Evolutionary conservation across 2,888 invertebrate species (phyloP).

Genomic region (Liopterus haemorrhoidalis): DNA sequence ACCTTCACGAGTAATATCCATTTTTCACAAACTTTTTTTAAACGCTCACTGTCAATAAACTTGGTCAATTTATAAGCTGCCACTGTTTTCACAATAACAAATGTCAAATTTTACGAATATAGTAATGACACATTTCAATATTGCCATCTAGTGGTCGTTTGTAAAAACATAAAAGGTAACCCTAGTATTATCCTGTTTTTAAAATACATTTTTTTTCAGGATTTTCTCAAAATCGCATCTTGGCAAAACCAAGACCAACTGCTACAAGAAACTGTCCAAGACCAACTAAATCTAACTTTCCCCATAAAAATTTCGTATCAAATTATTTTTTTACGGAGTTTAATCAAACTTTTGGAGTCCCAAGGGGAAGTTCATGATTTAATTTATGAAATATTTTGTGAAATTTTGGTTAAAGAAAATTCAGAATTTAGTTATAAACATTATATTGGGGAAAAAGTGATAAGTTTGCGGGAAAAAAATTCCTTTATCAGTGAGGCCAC

Average conservation of each 20-base stretch:
- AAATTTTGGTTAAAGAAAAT: constrained; percentile 45
- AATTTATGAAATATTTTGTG: constrained; percentile 57
- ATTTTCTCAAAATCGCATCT: constrained; percentile 28
- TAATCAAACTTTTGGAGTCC: constrained; percentile 55
- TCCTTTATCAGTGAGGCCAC: constrained; percentile 71
- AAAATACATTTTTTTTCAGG: constrained; percentile 32
- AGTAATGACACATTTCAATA: too few species aligned
- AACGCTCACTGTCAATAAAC: too few species aligned
- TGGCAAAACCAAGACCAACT: constrained; percentile 57
- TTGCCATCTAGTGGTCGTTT: too few species aligned
- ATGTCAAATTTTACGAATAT: too few species aligned
- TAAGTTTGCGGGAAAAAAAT: constrained; percentile 64
- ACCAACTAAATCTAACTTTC: constrained; percentile 50
- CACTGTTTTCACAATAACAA: too few species aligned
- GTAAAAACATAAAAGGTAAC: too few species aligned
- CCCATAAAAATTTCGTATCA: constrained; percentile 60
- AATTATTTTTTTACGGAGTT: constrained; percentile 58
- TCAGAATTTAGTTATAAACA: constrained; percentile 56
- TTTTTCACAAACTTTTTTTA: too few species aligned
- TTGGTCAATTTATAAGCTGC: too few species aligned
- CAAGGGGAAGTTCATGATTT: constrained; percentile 57
- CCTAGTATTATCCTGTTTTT: too few species aligned
- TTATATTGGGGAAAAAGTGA: constrained; percentile 49
- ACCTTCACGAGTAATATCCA: too few species aligned
- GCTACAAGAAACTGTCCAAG: constrained; percentile 54